A percentile compares a stretch with the other conserved stretches of the same genome.
These are phyloP conservation scores for Macrotis lagotis DNA, from an alignment of 2,113 vertebrate genomes.

Conservation along the genomic window DNA sequence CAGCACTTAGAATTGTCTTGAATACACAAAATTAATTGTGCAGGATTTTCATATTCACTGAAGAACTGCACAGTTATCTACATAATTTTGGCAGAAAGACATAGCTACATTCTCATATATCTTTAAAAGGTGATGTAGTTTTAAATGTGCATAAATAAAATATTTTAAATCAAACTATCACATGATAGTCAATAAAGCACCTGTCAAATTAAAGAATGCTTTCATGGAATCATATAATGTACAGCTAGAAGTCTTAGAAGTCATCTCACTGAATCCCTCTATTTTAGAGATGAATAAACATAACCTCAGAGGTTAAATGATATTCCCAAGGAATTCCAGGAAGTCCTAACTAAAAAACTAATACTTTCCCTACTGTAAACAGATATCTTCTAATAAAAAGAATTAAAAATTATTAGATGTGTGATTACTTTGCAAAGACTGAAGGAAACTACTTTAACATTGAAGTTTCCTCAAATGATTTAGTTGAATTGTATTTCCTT, in stretches of 20 bases:
- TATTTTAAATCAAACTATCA: neutral
- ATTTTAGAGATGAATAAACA: neutral
- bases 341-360: neutral
- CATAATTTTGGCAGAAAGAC: neutral
- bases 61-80: neutral
- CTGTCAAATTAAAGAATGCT: neutral
- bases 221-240: neutral
- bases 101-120: neutral
- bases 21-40: neutral
- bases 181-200: neutral
- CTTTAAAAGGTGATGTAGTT: neutral
- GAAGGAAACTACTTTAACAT: neutral
- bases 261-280: neutral
- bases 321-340: neutral
- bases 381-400: neutral
- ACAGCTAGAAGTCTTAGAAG: neutral
- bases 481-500: neutral
- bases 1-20: neutral
- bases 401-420: neutral
- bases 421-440: neutral
- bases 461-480: neutral
- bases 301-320: neutral
- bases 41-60: neutral
- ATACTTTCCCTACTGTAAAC: neutral
- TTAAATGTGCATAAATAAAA: neutral